These are phyloP conservation scores for Plutomurus gul DNA, from an alignment of 1,140 invertebrate genomes.

Conservation along the genomic window DNA sequence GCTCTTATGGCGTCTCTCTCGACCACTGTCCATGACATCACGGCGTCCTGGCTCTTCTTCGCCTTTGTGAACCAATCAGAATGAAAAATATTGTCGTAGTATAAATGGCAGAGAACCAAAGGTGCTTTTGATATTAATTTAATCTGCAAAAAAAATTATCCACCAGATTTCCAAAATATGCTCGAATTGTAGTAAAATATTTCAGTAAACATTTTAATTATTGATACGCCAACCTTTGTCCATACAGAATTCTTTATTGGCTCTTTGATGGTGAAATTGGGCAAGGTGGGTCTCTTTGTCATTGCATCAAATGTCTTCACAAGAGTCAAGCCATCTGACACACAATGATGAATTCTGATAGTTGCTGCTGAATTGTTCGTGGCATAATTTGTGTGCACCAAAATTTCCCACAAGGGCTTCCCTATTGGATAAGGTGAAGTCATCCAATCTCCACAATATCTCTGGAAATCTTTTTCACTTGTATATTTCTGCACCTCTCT, in stretches of 20 bases:
- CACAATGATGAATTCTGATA: slow-evolving; percentile 16
- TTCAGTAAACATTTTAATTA: neutral
- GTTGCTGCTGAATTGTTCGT: neutral
- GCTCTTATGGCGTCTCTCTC: neutral
- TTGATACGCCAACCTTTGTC: neutral
- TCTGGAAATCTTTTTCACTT: neutral
- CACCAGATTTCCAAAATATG: too few relatives aligned
- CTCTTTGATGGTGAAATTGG: neutral
- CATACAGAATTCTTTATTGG: neutral
- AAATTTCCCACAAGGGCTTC: slow-evolving; percentile 22
- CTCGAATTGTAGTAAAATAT: neutral
- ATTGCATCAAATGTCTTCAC: slow-evolving; percentile 31
- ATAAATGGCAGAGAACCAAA: neutral
- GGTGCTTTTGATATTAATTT: neutral
- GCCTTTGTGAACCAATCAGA: neutral
- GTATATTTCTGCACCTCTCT: neutral
- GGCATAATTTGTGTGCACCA: slow-evolving; percentile 15
- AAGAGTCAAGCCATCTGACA: neutral
- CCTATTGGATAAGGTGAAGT: neutral
- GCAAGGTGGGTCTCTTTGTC: neutral
- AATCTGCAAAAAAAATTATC: neutral
- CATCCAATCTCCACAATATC: slow-evolving; percentile 23
- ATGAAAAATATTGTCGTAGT: slow-evolving; percentile 19
- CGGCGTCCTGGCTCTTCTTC: slow-evolving; percentile 5
- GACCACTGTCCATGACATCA: slow-evolving; percentile 11